Evolutionary conservation across 2,888 invertebrate species (phyloP).

Genomic region (Orthosia cruda): DNA sequence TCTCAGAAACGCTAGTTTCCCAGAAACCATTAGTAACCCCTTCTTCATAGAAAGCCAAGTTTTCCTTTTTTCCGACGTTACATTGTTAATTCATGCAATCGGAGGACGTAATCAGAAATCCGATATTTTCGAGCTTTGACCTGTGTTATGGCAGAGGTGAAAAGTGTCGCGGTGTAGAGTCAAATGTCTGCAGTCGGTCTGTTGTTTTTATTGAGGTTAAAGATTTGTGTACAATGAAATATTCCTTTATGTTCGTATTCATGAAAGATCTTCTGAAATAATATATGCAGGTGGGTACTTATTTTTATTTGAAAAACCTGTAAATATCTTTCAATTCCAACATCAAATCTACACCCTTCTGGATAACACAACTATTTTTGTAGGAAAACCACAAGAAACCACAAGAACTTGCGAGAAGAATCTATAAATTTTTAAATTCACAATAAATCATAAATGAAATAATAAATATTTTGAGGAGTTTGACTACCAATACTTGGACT

Average conservation of each 20-base stretch:
- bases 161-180: constrained; percentile 41
- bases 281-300: background rate
- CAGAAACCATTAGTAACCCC: constrained; percentile 47
- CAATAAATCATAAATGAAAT: too few relatives aligned
- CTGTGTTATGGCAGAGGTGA: constrained; percentile 51
- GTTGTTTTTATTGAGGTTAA: constrained; percentile 11
- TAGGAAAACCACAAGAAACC: too few relatives aligned
- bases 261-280: background rate
- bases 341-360: background rate
- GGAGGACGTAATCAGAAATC: constrained; percentile 49
- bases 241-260: background rate
- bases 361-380: background rate
- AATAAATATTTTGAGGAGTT: too few relatives aligned
- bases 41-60: constrained; percentile 46
- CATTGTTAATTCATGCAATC: constrained; percentile 61
- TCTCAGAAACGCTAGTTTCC: constrained; percentile 41
- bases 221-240: constrained; percentile 8
- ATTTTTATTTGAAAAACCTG: background rate
- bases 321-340: too few relatives aligned
- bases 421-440: too few relatives aligned
- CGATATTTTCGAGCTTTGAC: constrained; percentile 54
- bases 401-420: too few relatives aligned
- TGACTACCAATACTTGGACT: too few relatives aligned
- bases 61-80: constrained; percentile 38
- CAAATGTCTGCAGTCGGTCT: constrained; percentile 42